A percentile compares a stretch with the other conserved stretches of the same genome.
These are phyloP conservation scores for Casuarius casuarius DNA, from an alignment of 2,113 vertebrate species.

Conservation along the genomic window DNA sequence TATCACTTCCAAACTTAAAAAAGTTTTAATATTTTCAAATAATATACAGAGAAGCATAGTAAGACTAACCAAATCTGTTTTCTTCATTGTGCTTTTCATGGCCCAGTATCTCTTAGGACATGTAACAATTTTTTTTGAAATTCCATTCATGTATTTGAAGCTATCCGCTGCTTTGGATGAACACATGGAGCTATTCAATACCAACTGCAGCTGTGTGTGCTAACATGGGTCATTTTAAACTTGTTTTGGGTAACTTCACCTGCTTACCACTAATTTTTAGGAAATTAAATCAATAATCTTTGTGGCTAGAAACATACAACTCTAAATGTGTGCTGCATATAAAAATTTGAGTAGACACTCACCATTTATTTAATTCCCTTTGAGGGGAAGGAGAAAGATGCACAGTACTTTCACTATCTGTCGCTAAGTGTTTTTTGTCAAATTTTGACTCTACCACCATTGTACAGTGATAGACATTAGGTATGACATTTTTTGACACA, in stretches of 20 bases:
- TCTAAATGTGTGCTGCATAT: neutral
- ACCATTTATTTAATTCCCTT: neutral
- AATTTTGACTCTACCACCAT: slow-evolving; percentile 44
- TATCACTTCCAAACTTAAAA: neutral
- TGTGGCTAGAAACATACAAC: neutral
- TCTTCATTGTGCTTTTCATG: neutral
- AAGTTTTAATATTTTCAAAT: neutral
- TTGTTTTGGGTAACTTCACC: neutral
- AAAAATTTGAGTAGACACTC: slow-evolving; percentile 32
- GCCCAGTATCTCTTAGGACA: neutral
- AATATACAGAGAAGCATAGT: neutral
- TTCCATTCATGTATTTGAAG: neutral
- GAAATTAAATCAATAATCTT: neutral
- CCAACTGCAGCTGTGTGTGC: neutral
- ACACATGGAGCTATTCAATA: neutral
- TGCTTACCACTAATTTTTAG: neutral
- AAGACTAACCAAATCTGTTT: neutral
- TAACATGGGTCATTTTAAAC: neutral
- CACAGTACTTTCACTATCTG: slow-evolving; percentile 18
- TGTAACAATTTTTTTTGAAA: neutral
- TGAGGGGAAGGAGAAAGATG: neutral
- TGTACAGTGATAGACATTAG: slow-evolving; percentile 30
- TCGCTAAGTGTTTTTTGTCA: slow-evolving; percentile 69
- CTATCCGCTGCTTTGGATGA: neutral
- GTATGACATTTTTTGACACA: slow-evolving; percentile 40